Conservation (phyloP, 2,888 invertebrate species). For the Nebria salina region DNA sequence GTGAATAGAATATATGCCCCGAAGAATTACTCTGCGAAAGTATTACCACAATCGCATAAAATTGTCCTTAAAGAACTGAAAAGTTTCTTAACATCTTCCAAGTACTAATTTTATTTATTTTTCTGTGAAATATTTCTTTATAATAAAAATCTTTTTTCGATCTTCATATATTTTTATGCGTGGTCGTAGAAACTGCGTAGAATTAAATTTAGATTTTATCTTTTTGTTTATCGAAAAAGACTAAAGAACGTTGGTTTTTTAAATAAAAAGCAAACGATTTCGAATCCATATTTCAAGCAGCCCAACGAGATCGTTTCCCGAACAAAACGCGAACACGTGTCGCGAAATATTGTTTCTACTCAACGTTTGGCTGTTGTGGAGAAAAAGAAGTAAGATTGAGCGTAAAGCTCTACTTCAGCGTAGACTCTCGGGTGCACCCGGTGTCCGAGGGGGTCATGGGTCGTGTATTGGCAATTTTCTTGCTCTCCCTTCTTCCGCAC, state of each 20-base stretch:
- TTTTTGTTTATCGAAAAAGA: background rate
- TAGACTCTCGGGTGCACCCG: background rate
- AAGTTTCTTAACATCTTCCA: background rate
- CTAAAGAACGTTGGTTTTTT: background rate
- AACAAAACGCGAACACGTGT: conserved; percentile 24
- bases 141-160: too few species aligned
- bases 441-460: conserved; percentile 18
- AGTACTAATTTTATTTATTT: background rate
- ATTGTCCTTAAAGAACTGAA: background rate
- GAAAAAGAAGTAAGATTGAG: background rate
- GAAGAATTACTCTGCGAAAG: background rate
- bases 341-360: conserved; percentile 32
- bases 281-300: conserved; percentile 34
- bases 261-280: background rate
- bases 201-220: conserved; percentile 2
- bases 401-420: background rate
- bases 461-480: conserved; percentile 29
- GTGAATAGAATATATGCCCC: conserved; percentile 5
- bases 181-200: background rate
- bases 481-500: background rate
- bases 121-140: too few species aligned
- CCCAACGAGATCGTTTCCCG: conserved; percentile 28
- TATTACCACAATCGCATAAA: background rate
- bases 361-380: background rate
- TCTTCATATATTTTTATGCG: too few species aligned